Evolutionary conservation across 1,140 invertebrate genomes (phyloP).

Genomic region (Tetramorium simillimum): DNA sequence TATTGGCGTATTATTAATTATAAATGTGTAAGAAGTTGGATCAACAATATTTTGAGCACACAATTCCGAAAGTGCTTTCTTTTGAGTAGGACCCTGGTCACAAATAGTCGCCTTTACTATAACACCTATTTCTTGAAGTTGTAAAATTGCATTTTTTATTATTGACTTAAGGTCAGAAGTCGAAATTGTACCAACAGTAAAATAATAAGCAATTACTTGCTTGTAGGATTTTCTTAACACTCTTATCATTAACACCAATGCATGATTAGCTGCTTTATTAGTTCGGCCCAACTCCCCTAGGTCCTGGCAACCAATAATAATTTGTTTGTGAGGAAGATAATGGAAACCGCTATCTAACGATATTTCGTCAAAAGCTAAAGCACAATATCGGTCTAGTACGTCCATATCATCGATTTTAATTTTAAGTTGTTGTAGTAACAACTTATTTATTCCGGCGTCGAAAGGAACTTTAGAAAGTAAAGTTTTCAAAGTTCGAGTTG

Average conservation of each 20-base stretch:
- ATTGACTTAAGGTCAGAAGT: not conserved
- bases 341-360: not conserved
- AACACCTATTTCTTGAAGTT: not conserved
- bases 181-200: not conserved
- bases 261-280: not conserved
- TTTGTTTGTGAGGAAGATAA: not conserved
- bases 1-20: not conserved
- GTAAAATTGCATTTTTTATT: not conserved
- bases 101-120: not conserved
- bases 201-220: not conserved
- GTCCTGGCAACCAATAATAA: not conserved
- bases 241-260: not conserved
- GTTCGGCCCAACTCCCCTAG: not conserved
- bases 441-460: not conserved
- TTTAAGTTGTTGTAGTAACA: not conserved
- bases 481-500: not conserved
- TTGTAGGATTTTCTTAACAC: not conserved
- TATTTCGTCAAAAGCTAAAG: not conserved
- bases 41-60: not conserved
- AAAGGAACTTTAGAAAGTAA: not conserved
- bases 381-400: not conserved
- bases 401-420: not conserved
- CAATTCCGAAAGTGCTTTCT: not conserved
- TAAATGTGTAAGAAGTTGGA: not conserved
- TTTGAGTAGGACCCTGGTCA: not conserved